Evolutionary conservation across 2,113 vertebrate species (phyloP).

Genomic region (Raja brachyura): DNA sequence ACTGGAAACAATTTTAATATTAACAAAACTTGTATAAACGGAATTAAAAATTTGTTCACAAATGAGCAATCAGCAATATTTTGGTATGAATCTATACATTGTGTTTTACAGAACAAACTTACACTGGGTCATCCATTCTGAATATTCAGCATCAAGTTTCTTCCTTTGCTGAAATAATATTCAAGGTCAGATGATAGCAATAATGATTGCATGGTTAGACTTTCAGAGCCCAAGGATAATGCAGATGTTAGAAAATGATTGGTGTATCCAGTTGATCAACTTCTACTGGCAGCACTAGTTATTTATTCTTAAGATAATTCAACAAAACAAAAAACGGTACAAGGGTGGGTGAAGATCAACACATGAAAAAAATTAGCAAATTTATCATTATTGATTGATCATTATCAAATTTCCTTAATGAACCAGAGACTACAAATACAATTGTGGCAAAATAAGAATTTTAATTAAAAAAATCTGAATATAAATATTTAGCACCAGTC

Average conservation of each 20-base stretch:
- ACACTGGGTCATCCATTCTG: not conserved
- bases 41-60: not conserved
- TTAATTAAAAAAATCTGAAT: not conserved
- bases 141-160: not conserved
- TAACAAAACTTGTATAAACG: no score
- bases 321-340: not conserved
- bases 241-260: no score
- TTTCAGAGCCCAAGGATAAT: not conserved
- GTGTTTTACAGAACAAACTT: not conserved
- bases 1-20: not conserved
- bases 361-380: not conserved
- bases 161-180: not conserved
- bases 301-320: slow-evolving; percentile 3
- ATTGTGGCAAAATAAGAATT: not conserved
- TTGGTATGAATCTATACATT: not conserved
- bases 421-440: not conserved
- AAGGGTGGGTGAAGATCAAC: not conserved
- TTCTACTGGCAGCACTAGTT: not conserved
- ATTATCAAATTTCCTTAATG: not conserved
- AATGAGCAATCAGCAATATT: not conserved
- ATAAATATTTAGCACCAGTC: not conserved
- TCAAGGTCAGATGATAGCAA: not conserved
- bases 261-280: not conserved
- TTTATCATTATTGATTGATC: not conserved
- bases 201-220: not conserved